Evolutionary conservation across 2,888 invertebrate species (phyloP).

Genomic region (Lycaena phlaeas): DNA sequence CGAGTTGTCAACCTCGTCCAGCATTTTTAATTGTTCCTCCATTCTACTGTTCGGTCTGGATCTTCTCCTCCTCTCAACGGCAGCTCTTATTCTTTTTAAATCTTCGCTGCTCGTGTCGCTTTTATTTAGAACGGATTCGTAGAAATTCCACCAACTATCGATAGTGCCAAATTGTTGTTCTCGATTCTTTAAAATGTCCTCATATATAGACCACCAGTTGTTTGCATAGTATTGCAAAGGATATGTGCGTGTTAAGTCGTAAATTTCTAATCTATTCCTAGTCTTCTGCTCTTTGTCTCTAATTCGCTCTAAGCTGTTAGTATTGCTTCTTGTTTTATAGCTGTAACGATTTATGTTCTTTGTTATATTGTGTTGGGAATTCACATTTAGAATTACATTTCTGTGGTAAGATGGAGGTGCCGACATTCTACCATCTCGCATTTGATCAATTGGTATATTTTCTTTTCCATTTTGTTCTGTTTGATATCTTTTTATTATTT

Average conservation of each 20-base stretch:
- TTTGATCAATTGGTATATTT: conserved; percentile 31
- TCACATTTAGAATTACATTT: conserved; percentile 40
- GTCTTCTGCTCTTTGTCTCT: conserved; percentile 30
- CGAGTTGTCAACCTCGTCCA: conserved; percentile 49
- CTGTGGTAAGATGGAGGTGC: conserved; percentile 33
- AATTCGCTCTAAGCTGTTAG: conserved; percentile 31
- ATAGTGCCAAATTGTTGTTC: conserved; percentile 63
- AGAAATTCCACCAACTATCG: conserved; percentile 65
- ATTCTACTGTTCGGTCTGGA: conserved; percentile 46
- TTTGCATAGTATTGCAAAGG: conserved; percentile 63
- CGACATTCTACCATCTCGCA: conserved; percentile 26
- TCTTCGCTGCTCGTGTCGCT: conserved; percentile 39
- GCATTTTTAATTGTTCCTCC: conserved; percentile 52
- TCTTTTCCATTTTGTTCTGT: conserved; percentile 38
- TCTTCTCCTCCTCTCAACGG: conserved; percentile 34
- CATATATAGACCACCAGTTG: conserved; percentile 68
- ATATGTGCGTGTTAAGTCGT: conserved; percentile 53
- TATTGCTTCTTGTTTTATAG: conserved; percentile 27
- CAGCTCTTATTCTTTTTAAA: conserved; percentile 34
- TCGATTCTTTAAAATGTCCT: conserved; percentile 52
- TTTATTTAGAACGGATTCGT: conserved; percentile 51
- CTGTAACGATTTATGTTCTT: conserved; percentile 37
- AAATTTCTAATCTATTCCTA: conserved; percentile 42
- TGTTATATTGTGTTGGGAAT: conserved; percentile 32
- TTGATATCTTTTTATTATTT: conserved; percentile 55